Conservation (phyloP, 2,888 invertebrate species). For the Tribolium freemani region DNA sequence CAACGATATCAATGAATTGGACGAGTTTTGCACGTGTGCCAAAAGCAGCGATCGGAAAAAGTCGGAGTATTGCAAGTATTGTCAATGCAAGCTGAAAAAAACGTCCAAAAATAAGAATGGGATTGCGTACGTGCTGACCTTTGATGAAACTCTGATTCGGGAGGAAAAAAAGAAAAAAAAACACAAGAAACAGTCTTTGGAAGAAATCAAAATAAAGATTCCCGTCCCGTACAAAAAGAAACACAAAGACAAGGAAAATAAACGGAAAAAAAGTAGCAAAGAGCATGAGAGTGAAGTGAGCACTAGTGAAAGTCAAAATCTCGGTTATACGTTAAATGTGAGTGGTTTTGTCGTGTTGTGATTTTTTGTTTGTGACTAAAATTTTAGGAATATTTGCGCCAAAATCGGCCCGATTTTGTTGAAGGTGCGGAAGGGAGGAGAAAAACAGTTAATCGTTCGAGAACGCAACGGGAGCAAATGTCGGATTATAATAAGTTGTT, state of each 20-base stretch:
- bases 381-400: conserved; percentile 77
- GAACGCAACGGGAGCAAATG: conserved; percentile 61
- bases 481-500: conserved; percentile 66
- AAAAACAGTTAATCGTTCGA: conserved; percentile 49
- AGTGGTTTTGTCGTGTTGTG: conserved; percentile 34
- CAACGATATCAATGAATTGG: conserved; percentile 46
- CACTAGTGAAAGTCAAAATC: neutral
- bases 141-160: conserved; percentile 53
- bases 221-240: conserved; percentile 50
- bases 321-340: conserved; percentile 50
- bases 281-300: conserved; percentile 13
- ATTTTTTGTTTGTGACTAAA: conserved; percentile 33
- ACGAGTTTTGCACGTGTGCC: conserved; percentile 51
- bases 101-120: conserved; percentile 61
- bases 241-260: conserved; percentile 48
- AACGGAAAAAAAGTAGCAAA: conserved; percentile 33
- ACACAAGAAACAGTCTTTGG: conserved; percentile 43
- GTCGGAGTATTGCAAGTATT: conserved; percentile 50
- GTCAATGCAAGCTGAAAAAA: conserved; percentile 55
- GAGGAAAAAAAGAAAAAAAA: conserved; percentile 43
- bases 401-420: conserved; percentile 80
- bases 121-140: conserved; percentile 68
- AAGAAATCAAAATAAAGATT: conserved; percentile 59
- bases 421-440: conserved; percentile 71
- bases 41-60: conserved; percentile 33